Percentiles rank a stretch among this genome's conserved stretches.
phyloP scores from a whole-genome alignment of 2,113 vertebrate genomes.

The Paedocypris sp. region DNA sequence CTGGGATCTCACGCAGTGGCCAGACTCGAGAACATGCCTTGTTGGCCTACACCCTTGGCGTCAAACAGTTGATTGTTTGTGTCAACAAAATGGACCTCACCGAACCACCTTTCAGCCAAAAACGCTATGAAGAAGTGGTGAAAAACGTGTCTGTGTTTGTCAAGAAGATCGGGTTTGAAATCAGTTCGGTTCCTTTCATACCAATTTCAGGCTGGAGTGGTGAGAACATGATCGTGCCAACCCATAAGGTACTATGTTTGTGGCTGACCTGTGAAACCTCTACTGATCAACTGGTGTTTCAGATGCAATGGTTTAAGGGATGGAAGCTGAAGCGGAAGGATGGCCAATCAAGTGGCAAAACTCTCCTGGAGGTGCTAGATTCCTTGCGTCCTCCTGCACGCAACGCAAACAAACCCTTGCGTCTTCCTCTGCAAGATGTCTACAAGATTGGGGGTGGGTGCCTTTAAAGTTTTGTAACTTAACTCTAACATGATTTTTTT shows the following conservation, averaged over 20 bases:
- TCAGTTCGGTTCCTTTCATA: conserved; percentile 52
- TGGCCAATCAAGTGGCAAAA: conserved; percentile 51
- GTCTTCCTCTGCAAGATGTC: conserved; percentile 69
- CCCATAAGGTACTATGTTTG: conserved; percentile 62
- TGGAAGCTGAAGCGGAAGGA: conserved; percentile 60
- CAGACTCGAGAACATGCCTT: conserved; percentile 66
- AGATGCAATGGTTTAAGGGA: conserved; percentile 72
- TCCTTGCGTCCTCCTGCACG: conserved; percentile 57
- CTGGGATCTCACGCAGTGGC: conserved; percentile 62
- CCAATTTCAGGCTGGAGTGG: conserved; percentile 67
- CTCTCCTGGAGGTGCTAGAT: conserved; percentile 67
- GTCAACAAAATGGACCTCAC: conserved; percentile 73
- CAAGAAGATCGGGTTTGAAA: conserved; percentile 65
- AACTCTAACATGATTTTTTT: background rate
- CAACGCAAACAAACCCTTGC: conserved; percentile 60
- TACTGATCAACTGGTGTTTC: too few relatives aligned
- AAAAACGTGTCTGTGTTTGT: conserved; percentile 58
- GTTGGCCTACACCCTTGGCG: conserved; percentile 63
- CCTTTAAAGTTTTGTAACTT: background rate
- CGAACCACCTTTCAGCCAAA: conserved; percentile 62
- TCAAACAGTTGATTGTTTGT: conserved; percentile 70
- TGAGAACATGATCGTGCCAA: conserved; percentile 62
- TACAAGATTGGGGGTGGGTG: conserved; percentile 68
- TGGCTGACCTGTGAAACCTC: too few relatives aligned
- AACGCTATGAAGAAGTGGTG: conserved; percentile 62